Evolutionary conservation across 2,888 invertebrate species (phyloP).

Genomic region (Hedychridium roseum): DNA sequence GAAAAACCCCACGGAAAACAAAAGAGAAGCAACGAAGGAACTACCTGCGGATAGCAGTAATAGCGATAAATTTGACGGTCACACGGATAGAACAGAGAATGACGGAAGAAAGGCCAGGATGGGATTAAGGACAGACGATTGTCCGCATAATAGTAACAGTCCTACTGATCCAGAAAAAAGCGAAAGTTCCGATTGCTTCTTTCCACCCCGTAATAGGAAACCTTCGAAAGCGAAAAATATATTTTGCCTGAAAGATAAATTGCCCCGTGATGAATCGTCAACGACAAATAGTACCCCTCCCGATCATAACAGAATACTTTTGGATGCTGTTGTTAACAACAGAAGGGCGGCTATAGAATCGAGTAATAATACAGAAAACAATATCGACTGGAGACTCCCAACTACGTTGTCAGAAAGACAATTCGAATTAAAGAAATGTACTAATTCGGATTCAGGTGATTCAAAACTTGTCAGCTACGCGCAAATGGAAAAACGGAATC

Average conservation of each 20-base stretch:
- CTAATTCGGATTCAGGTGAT: constrained; percentile 48
- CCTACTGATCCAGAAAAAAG: constrained; percentile 50
- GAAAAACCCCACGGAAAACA: constrained; percentile 36
- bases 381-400: constrained; percentile 63
- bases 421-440: constrained; percentile 56
- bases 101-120: constrained; percentile 60
- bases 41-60: constrained; percentile 49
- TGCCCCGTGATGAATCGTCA: constrained; percentile 35
- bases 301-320: constrained; percentile 46
- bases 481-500: constrained; percentile 66
- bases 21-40: constrained; percentile 33
- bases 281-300: constrained; percentile 44
- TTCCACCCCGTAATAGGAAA: constrained; percentile 50
- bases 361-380: constrained; percentile 38
- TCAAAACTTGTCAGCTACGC: constrained; percentile 61
- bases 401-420: constrained; percentile 65
- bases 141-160: constrained; percentile 41
- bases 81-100: constrained; percentile 55
- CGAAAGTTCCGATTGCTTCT: constrained; percentile 59
- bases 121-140: constrained; percentile 55
- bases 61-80: constrained; percentile 55
- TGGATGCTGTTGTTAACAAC: constrained; percentile 44
- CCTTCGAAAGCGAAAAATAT: constrained; percentile 42
- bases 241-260: constrained; percentile 39
- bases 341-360: constrained; percentile 36